Base-by-base conservation (phyloP, 1,140 invertebrate genomes). In the Pseudomyrmex cubaensis region DNA sequence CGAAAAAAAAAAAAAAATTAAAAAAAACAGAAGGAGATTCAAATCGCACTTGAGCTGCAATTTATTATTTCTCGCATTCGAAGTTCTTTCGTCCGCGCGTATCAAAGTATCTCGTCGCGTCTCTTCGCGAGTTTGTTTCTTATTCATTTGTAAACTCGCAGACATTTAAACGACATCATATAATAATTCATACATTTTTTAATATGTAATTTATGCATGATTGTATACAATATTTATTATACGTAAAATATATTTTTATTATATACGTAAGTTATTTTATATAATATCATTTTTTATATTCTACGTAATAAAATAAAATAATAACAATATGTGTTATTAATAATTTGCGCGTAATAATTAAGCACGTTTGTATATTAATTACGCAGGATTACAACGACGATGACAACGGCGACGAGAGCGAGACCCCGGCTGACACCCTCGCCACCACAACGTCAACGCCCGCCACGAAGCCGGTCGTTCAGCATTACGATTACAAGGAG, bases 371-470 rank as follows among this genome's bases (percentile, higher is more conserved):
- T 77, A 54, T 73, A 13, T 83, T 89, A 13, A 57, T 63, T 56
- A 35, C 56, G 56, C 82, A 93, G 93, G 92, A 93, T 82, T 93
- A 93, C 69, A 70, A 15, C 20, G 92, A 93, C 1, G 89, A 93
- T 12, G 92, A 92, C 57, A 91, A 90, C 20, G 84, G 83, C 17
- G 88, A 89, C 0, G 88, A 88, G 13, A 89, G 85, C 2, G 89
- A 89, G 50, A 80, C 76, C 12, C 57, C 75, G 12, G 22, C n/a
- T 17, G 46, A 64, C 83, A 74, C 17, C 9, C 12, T 25, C 25
- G 25, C 82, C 12, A 72, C 44, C 1, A 82, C 20, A 20, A 20
- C 82, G 2, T 59, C 76, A 0, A 67, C 85, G 3, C 78, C 76
- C 1, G 85, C 84, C 0, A 63, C 85, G 0, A 85, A 87, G 20